Base-by-base conservation (phyloP, 2,797 vertebrate species). In the Echiichthys vipera region DNA sequence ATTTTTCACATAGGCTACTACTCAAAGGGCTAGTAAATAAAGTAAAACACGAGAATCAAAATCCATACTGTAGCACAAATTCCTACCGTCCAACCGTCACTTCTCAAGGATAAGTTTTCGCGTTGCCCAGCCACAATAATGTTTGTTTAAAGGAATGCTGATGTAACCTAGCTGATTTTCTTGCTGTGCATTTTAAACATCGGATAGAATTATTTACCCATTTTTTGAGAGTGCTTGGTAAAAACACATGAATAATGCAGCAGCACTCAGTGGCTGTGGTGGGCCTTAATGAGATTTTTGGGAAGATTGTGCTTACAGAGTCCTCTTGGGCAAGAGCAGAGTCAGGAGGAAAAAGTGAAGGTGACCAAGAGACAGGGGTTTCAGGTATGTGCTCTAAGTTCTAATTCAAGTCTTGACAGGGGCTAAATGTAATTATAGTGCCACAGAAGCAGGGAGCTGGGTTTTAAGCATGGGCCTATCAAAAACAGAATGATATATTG, bases 201-300 rank as follows among this genome's bases (percentile, higher is more conserved):
- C 80, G 79, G 66, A 77, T 84, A 69, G 86, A 89, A 89, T 91
- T 88, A 86, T 91, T 89, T 79, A 80, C 68, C 81, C 71, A 34
- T 81, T 85, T 89, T 77, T 79, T 53, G 24, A 68, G 76, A 78
- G 72, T 79, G 64, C 79, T 79, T 43, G 29, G 63, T 77, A 84
- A 85, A 87, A 88, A 89, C 78, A 87, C 83, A 90, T 91, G 90
- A 93, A 92, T 93, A 89, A 93, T 92, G 83, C 83, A 91, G 8
- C 68, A 76, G 81, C 84, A 75, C 85, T 84, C 75, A 65, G 82
- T 77, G 83, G 87, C 84, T 80, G 77, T 74, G 80, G 74, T 84
- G 76, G 83, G 69, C 69, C 77, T 68, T 91, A 89, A 92, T 93
- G 89, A 84, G 87, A 91, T 89, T 88, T 62, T 90, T 82, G 78